Base-by-base conservation (phyloP, 2,888 invertebrate genomes). In the Trichopria drosophilae region DNA sequence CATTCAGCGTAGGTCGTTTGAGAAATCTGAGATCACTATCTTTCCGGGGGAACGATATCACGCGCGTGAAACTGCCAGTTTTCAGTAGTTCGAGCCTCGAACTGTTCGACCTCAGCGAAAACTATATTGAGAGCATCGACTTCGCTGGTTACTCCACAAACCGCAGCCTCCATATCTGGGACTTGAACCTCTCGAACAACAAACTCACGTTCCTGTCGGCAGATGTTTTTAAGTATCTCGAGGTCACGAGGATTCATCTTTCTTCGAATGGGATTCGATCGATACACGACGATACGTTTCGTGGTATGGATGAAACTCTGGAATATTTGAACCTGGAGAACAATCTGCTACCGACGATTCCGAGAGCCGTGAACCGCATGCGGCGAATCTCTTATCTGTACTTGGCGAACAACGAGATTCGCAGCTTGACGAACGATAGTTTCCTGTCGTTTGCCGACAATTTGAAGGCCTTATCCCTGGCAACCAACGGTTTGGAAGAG, bases 301-400 rank as follows among this genome's bases (percentile, higher is more conserved):
- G 81, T 20, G 88, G 88, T 2, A 77, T 91, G 16, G 84, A 85
- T 60, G 83, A 86, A 58, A 82, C 83, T 12, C 75, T 93, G 47
- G 91, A 92, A 71, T 89, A 90, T 71, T 76, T 92, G 58, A 91
- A 92, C 76, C 77, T 92, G 61, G 91, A 92, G 66, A 85, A 89
- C 69, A 93, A 93, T 72, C 82, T 83, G 65, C 78, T 92, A 59
- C 79, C 80, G 24, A 77, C 79, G 41, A 81, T 92, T 61, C 91
- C 92, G 3, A 79, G 78, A 51, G 88, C 89, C 28, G 76, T 92
- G 49, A 82, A 81, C 57, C 80, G 81, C 54, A 78, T 91, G 55
- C 81, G 78, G 59, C 82, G 83, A 55, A 78, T 93, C 37, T 86
- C 89, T 64, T 91, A 90, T 77, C 80, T 93, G 51, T 92, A 91